Conservation (phyloP, 1,140 invertebrate species). For the Hylaeus anthracinus region DNA sequence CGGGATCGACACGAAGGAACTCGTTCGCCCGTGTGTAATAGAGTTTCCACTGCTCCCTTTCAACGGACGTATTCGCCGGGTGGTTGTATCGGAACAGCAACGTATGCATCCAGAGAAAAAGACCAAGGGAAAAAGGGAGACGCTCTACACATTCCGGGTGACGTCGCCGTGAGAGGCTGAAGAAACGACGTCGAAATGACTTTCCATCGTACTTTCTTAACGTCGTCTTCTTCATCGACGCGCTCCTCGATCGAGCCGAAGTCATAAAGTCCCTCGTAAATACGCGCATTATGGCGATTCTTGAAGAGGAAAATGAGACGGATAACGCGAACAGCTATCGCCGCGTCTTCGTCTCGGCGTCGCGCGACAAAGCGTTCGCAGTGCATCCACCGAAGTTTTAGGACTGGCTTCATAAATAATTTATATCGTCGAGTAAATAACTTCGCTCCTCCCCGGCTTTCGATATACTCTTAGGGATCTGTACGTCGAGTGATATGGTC, state of each 20-base stretch:
- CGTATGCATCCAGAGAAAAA: conserved; percentile 45
- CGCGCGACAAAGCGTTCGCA: background rate
- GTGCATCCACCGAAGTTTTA: no score
- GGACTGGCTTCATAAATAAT: no score
- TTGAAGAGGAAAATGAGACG: conserved; percentile 32
- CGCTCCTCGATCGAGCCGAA: conserved; percentile 38
- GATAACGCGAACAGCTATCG: conserved; percentile 3
- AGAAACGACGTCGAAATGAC: conserved; percentile 46
- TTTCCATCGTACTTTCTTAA: conserved; percentile 58
- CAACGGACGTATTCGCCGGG: conserved; percentile 45
- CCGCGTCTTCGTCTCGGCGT: background rate
- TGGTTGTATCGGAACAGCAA: conserved; percentile 43
- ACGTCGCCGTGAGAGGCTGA: conserved; percentile 5
- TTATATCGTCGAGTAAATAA: no score
- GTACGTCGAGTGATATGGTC: no score
- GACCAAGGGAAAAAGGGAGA: background rate
- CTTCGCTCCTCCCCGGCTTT: no score
- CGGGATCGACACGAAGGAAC: conserved; percentile 56
- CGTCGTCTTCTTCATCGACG: conserved; percentile 50
- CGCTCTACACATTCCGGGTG: conserved; percentile 28
- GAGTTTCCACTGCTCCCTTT: conserved; percentile 37
- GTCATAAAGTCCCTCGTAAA: conserved; percentile 51
- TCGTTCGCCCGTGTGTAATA: conserved; percentile 53
- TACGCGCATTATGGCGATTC: conserved; percentile 47
- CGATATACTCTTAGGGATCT: no score